These are phyloP conservation scores for Cygnus atratus DNA, from an alignment of 2,113 vertebrate species.

Conservation along the genomic window DNA sequence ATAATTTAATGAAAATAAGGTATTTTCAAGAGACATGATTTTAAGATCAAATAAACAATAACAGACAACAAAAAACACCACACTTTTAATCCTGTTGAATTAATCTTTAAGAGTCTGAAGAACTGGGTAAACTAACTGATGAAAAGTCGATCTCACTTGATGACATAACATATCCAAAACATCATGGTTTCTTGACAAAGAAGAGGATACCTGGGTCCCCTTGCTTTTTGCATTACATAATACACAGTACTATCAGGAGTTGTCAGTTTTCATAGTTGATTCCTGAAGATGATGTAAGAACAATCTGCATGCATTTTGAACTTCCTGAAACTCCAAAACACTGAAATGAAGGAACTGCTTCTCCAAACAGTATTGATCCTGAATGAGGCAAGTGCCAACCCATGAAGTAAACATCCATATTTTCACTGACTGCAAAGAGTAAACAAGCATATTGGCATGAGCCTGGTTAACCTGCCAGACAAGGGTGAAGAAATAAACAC, in stretches of 20 bases:
- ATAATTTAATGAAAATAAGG: neutral
- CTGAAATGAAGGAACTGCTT: neutral
- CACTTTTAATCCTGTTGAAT: neutral
- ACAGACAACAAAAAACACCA: neutral
- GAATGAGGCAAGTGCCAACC: neutral
- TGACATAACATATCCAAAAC: neutral
- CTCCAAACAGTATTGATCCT: neutral
- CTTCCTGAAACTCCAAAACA: neutral
- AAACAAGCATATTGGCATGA: neutral
- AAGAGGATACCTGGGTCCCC: neutral
- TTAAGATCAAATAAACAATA: neutral
- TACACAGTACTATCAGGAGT: neutral
- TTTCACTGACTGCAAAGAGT: neutral
- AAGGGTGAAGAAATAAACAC: neutral
- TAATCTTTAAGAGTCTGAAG: neutral
- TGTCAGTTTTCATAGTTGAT: neutral
- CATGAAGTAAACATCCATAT: neutral
- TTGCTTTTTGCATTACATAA: neutral
- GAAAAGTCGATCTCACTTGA: neutral
- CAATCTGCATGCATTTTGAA: neutral
- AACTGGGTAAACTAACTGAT: neutral
- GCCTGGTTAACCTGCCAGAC: neutral
- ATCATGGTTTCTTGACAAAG: neutral
- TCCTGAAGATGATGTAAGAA: neutral
- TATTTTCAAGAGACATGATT: neutral